A percentile compares a stretch with the other conserved stretches of the same genome.
These are phyloP conservation scores for Gasterosteus aculeatus DNA, from an alignment of 2,113 vertebrate species.

Conservation along the genomic window DNA sequence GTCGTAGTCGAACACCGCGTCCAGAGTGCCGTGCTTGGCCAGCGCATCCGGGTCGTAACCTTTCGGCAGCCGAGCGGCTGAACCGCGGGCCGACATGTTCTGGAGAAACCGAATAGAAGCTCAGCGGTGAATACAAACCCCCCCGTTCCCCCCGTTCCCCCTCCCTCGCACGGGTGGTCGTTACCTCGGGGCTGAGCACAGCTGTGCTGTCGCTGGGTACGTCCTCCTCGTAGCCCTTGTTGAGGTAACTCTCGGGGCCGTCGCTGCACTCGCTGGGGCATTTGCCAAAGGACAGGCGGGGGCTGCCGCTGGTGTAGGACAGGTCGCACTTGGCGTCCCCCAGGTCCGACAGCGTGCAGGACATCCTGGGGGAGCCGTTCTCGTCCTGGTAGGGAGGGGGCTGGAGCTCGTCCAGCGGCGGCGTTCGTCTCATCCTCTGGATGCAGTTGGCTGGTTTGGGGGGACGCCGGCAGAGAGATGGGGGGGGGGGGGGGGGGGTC, in stretches of 20 bases:
- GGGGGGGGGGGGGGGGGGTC: not conserved
- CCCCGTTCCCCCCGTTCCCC: too few relatives aligned
- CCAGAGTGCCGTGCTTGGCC: slow-evolving; percentile 93
- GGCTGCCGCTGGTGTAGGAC: slow-evolving; percentile 92
- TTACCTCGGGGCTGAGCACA: slow-evolving; percentile 95
- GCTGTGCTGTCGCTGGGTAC: slow-evolving; percentile 97
- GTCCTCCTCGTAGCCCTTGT: slow-evolving; percentile 96
- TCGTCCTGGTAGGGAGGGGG: slow-evolving; percentile 97
- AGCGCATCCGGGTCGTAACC: slow-evolving; percentile 92
- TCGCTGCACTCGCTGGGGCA: slow-evolving; percentile 92
- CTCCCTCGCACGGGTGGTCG: not conserved
- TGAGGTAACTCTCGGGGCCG: slow-evolving; percentile 89
- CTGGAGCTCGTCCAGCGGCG: slow-evolving; percentile 94
- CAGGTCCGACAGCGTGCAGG: slow-evolving; percentile 91
- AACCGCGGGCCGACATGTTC: slow-evolving; percentile 93
- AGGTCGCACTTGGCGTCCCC: slow-evolving; percentile 93
- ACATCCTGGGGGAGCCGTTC: slow-evolving; percentile 94
- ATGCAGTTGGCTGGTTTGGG: slow-evolving; percentile 89
- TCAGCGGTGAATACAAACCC: not conserved
- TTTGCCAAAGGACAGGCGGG: slow-evolving; percentile 89
- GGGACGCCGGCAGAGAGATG: not conserved
- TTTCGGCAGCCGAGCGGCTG: slow-evolving; percentile 91
- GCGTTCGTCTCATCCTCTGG: slow-evolving; percentile 96
- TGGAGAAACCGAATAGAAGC: slow-evolving; percentile 60
- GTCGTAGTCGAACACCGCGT: slow-evolving; percentile 95